Base-by-base conservation (phyloP, 1,140 invertebrate species). In the Ceratina japonica region DNA sequence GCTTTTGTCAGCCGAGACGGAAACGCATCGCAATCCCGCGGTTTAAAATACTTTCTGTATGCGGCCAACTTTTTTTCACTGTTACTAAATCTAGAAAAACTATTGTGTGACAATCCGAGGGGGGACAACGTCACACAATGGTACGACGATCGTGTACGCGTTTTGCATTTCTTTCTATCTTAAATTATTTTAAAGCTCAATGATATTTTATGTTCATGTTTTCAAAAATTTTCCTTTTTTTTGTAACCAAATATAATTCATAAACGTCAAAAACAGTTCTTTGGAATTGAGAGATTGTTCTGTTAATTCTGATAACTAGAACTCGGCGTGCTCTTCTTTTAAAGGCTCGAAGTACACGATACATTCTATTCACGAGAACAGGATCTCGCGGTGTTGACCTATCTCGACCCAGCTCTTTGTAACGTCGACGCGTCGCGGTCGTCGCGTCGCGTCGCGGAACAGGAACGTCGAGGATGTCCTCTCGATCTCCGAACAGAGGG, bases 381-480 rank as follows among this genome's bases (percentile, higher is more conserved):
- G 78, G 64, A 72, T 74, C 64, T 81, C 65, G 83, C 70, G 79
- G 83, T 44, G 37, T 81, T 84, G 82, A 85, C 79, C 82, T 74
- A 78, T 62, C 56, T 64, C 51, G 79, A 79, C 74, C 79, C 79
- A 58, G 75, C 59, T 70, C 63, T 85, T 85, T 85, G 70, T 85
- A 85, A 76, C 77, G 62, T 83, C 83, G 77, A 84, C 72, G 72
- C 74, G 82, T 71, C 81, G 37, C 37, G 37, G 37, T 44, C 37
- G 37, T 44, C 37, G 37, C 37, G 37, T 44, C 37, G 37, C 37
- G 66, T 80, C 71, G 82, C 24, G 49, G 58, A 68, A 12, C 22
- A 66, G 59, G 44, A 74, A 80, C 65, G 82, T 83, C 83, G 77
- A 22, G 70, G 58, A 83, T 72, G 63, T 80, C 76, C 10, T 27